Percentiles rank a stretch among this genome's conserved stretches.
Conservation (phyloP, 2,888 invertebrate species). For the Campoplex nolae region DNA sequence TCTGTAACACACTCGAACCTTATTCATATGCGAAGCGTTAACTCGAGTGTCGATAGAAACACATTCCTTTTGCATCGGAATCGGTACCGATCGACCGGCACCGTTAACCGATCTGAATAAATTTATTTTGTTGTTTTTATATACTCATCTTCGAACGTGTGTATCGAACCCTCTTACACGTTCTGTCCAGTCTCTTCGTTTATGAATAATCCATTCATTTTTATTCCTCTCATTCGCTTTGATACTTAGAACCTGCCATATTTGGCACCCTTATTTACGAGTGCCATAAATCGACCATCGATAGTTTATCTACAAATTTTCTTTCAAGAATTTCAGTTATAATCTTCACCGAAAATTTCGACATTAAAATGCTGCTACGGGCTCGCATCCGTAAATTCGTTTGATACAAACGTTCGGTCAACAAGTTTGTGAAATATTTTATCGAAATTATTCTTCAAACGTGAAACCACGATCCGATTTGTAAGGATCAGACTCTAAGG, state of each 20-base stretch:
- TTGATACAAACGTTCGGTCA: background rate
- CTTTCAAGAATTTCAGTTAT: background rate
- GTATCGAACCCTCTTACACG: background rate
- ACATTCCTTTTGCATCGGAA: constrained; percentile 10
- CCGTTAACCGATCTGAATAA: constrained; percentile 49
- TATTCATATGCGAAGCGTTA: constrained; percentile 18
- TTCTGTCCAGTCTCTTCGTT: background rate
- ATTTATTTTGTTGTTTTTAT: constrained; percentile 2
- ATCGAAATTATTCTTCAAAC: no score
- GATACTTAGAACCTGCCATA: background rate
- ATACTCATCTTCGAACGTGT: background rate
- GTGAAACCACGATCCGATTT: no score
- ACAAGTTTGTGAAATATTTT: no score
- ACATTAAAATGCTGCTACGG: no score
- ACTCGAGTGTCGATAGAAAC: constrained; percentile 10
- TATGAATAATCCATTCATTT: background rate
- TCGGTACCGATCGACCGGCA: constrained; percentile 13
- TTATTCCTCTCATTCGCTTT: background rate
- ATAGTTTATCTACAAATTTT: background rate
- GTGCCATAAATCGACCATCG: background rate
- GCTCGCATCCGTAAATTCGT: no score
- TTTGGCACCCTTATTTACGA: background rate
- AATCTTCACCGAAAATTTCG: no score
- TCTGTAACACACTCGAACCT: background rate
- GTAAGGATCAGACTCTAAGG: no score